Base-by-base conservation (phyloP, 2,797 vertebrate genomes). In the Lacerta viridis region DNA sequence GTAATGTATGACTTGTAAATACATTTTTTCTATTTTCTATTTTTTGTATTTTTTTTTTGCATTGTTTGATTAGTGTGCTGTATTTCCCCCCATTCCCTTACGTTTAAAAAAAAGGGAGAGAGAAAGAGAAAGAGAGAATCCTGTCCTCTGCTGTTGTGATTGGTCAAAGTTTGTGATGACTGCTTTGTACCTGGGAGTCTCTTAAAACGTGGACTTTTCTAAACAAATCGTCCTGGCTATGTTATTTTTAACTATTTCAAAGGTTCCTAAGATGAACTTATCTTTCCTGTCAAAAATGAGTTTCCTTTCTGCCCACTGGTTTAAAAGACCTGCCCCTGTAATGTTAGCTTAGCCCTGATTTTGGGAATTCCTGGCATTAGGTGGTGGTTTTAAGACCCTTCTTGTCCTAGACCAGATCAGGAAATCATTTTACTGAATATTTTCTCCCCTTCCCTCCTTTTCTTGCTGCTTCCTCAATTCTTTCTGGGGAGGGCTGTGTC, bases 1-100 rank as follows among this genome's bases (percentile, higher is more conserved):
- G 97, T 97, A 94, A 97, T 97, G 97, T 97, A 97, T 96, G 95
- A 95, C 97, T 95, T 98, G 97, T 97, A 98, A 98, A 98, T 98
- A 98, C 97, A 97, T 97, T 97, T 98, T 94, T 97, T 97, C 96
- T 97, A 97, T 97, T 97, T 97, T 97, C 95, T 97, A 96, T 96
- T 96, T 97, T 97, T 96, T 96, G 93, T 96, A 94, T 4, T 83
- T 96, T 96, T 97, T 89, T 80, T 97, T 97, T 93, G 96, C 96
- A 96, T 97, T 93, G 95, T 97, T 98, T 95, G 95, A 96, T 96
- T 97, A 96, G 96, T 96, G 96, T 97, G 96, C 96, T 97, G 97
- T 97, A 97, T 95, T 96, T 94, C 96, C 94, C 95, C 96, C 97
- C 95, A 93, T 95, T 46, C 96, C 95, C 94, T 94, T 88, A 93